Percentiles rank a stretch among this genome's conserved stretches.
Conservation (phyloP, 2,888 invertebrate species). For the Lacanobia wlatinum region DNA sequence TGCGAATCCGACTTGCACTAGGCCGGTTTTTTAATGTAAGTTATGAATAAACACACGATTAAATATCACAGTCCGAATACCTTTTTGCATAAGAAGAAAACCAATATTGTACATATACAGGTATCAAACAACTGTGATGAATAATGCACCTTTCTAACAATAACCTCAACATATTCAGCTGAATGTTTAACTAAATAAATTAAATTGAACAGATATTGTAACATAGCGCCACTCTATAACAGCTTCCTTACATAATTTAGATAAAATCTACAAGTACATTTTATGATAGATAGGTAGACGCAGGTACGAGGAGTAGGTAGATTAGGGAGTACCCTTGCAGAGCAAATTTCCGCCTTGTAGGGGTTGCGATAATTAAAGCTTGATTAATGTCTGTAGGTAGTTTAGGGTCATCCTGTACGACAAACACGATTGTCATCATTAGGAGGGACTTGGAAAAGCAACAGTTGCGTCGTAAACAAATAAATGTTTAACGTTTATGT, state of each 20-base stretch:
- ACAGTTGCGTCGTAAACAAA: slow-evolving; percentile 37
- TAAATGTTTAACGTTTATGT: slow-evolving; percentile 21
- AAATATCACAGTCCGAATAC: not conserved
- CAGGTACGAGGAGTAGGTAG: slow-evolving; percentile 57
- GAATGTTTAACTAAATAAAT: not conserved
- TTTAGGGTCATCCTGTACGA: slow-evolving; percentile 54
- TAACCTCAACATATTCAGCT: not conserved
- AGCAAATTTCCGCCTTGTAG: slow-evolving; percentile 71
- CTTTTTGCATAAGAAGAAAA: not conserved
- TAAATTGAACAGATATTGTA: slow-evolving; percentile 8
- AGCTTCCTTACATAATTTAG: slow-evolving; percentile 38
- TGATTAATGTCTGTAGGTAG: slow-evolving; percentile 67
- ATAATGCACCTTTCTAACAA: not conserved
- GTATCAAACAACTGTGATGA: too few species aligned
- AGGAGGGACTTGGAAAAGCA: slow-evolving; percentile 26
- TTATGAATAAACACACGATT: not conserved
- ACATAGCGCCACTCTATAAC: slow-evolving; percentile 24
- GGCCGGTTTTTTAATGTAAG: too few species aligned
- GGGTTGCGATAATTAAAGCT: slow-evolving; percentile 69
- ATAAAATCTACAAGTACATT: slow-evolving; percentile 54
- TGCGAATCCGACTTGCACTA: too few species aligned
- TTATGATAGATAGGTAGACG: slow-evolving; percentile 38
- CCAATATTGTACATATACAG: not conserved
- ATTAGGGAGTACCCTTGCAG: slow-evolving; percentile 63
- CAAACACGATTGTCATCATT: slow-evolving; percentile 57